Percentiles rank a stretch among this genome's conserved stretches.
Evolutionary conservation across 2,888 invertebrate genomes (phyloP).

Genomic region (Himalopsyche japonica): DNA sequence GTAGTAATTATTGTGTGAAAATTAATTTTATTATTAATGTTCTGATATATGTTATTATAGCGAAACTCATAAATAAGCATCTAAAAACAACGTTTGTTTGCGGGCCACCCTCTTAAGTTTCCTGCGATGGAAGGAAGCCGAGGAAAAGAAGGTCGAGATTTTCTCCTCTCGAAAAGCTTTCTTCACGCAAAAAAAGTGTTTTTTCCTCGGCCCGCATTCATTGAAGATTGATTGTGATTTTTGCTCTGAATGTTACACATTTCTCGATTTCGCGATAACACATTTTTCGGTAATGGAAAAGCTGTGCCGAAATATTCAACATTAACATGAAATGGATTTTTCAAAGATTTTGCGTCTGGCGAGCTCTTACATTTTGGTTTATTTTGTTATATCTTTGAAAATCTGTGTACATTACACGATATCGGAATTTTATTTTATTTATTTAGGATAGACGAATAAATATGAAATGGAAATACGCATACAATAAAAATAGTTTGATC

Average conservation of each 20-base stretch:
- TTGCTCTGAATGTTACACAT: conserved; percentile 15
- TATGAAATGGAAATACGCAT: not conserved
- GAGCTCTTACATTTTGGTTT: not conserved
- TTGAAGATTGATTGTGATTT: conserved; percentile 36
- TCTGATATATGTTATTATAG: too few species aligned
- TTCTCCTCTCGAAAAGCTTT: conserved; percentile 3
- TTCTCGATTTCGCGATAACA: conserved; percentile 8
- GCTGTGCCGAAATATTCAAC: conserved; percentile 1
- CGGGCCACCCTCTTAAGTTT: not conserved
- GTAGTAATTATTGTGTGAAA: too few species aligned
- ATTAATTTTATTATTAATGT: too few species aligned
- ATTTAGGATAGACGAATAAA: not conserved
- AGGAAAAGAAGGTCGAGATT: not conserved
- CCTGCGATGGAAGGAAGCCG: not conserved
- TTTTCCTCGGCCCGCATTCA: conserved; percentile 20
- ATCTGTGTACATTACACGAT: not conserved
- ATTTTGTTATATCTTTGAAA: not conserved
- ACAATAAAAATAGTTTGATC: not conserved
- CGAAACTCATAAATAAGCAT: too few species aligned
- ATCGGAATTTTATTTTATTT: not conserved
- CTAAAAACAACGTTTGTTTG: too few species aligned
- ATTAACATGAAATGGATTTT: not conserved
- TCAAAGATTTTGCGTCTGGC: not conserved
- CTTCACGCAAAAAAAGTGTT: conserved; percentile 12
- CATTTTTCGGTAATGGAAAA: not conserved